Percentiles rank a stretch among this genome's conserved stretches.
Conservation (phyloP, 2,797 vertebrate species). For the Mus spretus region DNA sequence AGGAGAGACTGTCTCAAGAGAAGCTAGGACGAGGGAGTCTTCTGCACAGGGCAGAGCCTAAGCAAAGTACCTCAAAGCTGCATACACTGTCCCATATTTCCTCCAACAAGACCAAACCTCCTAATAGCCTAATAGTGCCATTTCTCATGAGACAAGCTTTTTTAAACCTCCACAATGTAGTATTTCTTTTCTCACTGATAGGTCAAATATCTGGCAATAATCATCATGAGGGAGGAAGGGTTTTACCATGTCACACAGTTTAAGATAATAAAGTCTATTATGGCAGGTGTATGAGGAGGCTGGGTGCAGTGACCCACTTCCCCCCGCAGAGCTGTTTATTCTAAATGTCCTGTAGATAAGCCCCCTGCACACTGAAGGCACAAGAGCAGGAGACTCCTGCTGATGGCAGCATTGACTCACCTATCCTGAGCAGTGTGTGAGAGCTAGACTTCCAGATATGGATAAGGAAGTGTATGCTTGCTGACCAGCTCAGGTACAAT, state of each 20-base stretch:
- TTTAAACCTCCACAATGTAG: neutral
- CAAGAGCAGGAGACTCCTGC: neutral
- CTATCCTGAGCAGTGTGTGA: neutral
- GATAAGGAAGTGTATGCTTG: neutral
- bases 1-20: neutral
- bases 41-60: neutral
- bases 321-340: neutral
- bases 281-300: neutral
- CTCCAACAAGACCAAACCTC: neutral
- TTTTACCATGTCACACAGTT: neutral
- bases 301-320: neutral
- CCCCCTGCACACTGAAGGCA: accelerated
- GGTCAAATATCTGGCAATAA: neutral
- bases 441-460: neutral
- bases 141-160: neutral
- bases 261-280: neutral
- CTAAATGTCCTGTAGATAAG: neutral
- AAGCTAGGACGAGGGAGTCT: neutral
- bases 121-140: neutral
- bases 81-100: neutral
- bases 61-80: neutral
- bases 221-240: neutral
- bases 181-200: neutral
- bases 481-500: neutral
- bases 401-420: neutral